Evolutionary conservation across 2,888 invertebrate genomes (phyloP), one percentile per base, ranked within the genome.

Genomic region (Masnerella sp.): DNA sequence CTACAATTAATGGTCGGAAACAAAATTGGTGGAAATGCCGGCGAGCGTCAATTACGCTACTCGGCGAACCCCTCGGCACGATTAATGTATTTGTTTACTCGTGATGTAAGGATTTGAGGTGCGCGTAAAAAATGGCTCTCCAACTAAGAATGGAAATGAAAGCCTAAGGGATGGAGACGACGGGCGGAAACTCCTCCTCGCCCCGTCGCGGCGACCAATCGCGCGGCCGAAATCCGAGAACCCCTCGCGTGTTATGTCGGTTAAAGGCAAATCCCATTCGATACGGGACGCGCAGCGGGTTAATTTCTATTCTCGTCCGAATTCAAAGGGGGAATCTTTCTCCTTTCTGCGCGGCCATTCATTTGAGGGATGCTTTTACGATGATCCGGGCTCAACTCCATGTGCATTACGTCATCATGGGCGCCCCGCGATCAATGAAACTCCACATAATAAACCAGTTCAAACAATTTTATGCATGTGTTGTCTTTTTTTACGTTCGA

Each of bases 181-280:
- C 61, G 42, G 45, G 28, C 11, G 14, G 30, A 69, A 74, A 70
- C 74, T 74, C 74, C 75, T 59, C 75, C 75, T 68, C 56, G 58
- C 71, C 71, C 47, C 43, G n/a, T 43, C 32, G 25, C 43, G 12
- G n/a, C 43, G 15, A 25, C 75, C 75, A 71, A 75, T 71, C 52
- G 68, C 67, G 47, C 14, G 34, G 36, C 45, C 56, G 71, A 52
- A 58, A 67, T 51, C 34, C 62, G 67, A 67, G 70, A 65, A 71
- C 70, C 74, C 70, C 56, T 65, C 49, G 62, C 40, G 49, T 61
- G 67, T 62, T 61, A 61, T 40, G 67, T 74, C 70, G 74, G 61
- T 70, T 70, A 70, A 70, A 54, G 67, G 74, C 65, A 70, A 74
- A 74, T 70, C 74, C 67, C 34, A 70, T 67, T 74, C 74, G 74